A percentile compares a stretch with the other conserved stretches of the same genome.
phyloP scores from a whole-genome alignment of 2,113 vertebrate genomes.

The Plotosus lineatus region DNA sequence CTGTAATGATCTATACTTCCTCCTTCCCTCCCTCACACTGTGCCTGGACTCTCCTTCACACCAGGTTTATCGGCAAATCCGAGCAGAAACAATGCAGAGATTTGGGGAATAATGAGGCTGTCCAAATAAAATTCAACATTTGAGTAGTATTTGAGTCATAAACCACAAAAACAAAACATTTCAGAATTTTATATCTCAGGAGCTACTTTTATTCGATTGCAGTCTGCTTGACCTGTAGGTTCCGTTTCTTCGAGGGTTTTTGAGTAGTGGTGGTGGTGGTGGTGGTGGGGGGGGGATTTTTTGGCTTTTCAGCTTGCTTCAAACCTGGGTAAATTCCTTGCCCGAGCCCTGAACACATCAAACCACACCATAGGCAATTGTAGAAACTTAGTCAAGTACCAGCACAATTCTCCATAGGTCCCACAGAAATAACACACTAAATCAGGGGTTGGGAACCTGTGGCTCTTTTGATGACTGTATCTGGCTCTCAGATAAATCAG shows the following conservation, averaged over 20 bases:
- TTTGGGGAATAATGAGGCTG: background rate
- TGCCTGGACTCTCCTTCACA: background rate
- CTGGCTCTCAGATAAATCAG: too few species aligned
- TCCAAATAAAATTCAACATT: background rate
- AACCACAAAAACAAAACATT: background rate
- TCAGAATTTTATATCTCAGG: background rate
- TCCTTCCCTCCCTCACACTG: slow-evolving; percentile 22
- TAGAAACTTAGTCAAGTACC: too few species aligned
- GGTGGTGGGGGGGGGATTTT: too few species aligned
- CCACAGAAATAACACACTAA: too few species aligned
- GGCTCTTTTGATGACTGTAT: too few species aligned
- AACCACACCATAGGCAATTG: too few species aligned
- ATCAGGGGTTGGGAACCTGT: too few species aligned
- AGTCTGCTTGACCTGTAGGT: background rate
- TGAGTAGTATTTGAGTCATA: background rate
- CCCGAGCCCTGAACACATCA: too few species aligned
- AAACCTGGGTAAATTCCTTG: too few species aligned
- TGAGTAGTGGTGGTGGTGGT: too few species aligned
- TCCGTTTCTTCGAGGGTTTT: background rate
- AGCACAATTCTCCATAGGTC: too few species aligned
- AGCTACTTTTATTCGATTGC: background rate
- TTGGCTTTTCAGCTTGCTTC: too few species aligned
- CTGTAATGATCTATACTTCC: slow-evolving; percentile 47
- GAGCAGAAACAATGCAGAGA: background rate
- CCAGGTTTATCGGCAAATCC: background rate